Evolutionary conservation across 2,888 invertebrate genomes (phyloP).

Genomic region (Ferrisia virgata): DNA sequence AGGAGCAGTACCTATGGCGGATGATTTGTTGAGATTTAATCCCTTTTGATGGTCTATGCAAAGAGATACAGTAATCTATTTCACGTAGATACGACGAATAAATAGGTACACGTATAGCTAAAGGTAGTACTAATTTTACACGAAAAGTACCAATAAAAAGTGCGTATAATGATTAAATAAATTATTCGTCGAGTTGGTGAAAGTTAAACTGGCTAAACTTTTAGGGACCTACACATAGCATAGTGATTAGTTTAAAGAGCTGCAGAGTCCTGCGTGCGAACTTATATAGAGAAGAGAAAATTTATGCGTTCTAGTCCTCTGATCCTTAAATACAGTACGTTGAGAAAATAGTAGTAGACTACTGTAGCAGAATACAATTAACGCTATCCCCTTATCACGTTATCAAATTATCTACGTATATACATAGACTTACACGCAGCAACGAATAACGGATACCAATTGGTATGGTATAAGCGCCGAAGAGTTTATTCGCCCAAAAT

Average conservation of each 20-base stretch:
- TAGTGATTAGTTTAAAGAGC: background rate
- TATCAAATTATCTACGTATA: constrained; percentile 1
- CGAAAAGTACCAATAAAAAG: no score
- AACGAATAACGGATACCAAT: background rate
- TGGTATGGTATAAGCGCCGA: background rate
- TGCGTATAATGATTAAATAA: no score
- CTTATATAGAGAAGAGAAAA: background rate
- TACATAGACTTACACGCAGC: no score
- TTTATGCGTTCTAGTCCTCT: background rate
- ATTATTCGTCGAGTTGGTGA: background rate
- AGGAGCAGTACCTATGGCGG: no score
- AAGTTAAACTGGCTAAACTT: background rate
- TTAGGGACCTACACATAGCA: background rate
- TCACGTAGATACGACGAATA: no score
- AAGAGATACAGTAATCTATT: no score
- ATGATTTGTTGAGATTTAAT: no score
- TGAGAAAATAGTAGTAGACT: no score
- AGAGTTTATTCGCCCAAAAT: background rate
- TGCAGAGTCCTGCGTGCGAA: background rate
- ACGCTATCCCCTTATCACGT: constrained; percentile 4
- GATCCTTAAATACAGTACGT: background rate
- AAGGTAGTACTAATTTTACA: no score
- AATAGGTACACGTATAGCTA: no score
- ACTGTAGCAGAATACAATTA: background rate
- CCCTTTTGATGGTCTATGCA: no score